These are phyloP conservation scores for Eucidaris tribuloides DNA, from an alignment of 35 echinoderm and acorn worm species.

Conservation along the genomic window DNA sequence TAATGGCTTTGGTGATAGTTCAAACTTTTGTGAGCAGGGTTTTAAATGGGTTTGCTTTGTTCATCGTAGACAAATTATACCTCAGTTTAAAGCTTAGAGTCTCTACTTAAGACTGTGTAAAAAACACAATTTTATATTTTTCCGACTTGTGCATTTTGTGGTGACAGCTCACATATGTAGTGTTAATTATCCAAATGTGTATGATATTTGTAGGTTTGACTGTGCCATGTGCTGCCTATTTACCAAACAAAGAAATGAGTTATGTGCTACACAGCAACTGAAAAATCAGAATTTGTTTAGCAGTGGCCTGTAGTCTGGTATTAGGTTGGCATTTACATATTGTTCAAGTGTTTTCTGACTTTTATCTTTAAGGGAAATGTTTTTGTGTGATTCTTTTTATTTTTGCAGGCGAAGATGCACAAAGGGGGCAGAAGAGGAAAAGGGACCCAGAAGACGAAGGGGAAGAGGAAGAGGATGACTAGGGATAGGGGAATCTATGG, in stretches of 20 bases:
- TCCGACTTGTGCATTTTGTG: no score
- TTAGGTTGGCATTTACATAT: background rate
- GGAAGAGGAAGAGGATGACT: constrained; percentile 16
- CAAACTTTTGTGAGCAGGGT: no score
- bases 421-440: constrained; percentile 22
- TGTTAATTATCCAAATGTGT: no score
- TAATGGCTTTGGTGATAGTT: no score
- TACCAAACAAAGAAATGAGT: background rate
- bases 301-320: background rate
- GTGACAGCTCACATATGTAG: no score
- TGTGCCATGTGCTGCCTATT: background rate
- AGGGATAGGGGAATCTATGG: background rate
- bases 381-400: background rate
- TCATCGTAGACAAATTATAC: no score
- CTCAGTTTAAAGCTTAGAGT: no score
- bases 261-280: background rate
- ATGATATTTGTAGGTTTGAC: background rate
- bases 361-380: background rate
- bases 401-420: background rate
- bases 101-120: no score
- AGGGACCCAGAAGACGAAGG: constrained; percentile 2
- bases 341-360: background rate
- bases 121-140: no score
- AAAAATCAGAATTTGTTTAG: background rate
- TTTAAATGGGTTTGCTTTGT: no score